These are phyloP conservation scores for Seriola rivoliana DNA, from an alignment of 2,113 vertebrate species.

Conservation along the genomic window DNA sequence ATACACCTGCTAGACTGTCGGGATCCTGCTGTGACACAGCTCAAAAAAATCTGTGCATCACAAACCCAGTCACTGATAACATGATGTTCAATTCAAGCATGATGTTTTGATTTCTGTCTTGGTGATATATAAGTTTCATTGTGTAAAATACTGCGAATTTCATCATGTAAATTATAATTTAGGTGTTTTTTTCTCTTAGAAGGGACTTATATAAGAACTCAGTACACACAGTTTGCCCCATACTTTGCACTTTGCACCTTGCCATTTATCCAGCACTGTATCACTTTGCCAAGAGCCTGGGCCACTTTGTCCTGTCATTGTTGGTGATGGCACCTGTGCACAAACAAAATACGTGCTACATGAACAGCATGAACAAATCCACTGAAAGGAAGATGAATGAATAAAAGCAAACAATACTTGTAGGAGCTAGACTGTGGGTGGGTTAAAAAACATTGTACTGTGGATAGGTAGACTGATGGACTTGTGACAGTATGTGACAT, in stretches of 20 bases:
- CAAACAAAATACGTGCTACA: neutral
- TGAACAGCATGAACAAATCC: neutral
- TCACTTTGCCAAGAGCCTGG: neutral
- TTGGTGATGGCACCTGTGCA: neutral
- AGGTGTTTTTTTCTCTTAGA: slow-evolving; percentile 1
- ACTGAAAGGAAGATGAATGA: neutral
- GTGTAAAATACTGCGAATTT: neutral
- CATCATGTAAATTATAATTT: neutral
- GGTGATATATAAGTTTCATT: neutral
- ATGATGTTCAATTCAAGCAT: neutral
- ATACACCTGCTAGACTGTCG: neutral
- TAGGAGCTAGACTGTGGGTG: neutral
- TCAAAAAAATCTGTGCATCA: neutral
- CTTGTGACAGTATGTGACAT: too few species aligned
- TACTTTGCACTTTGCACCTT: slow-evolving; percentile 40
- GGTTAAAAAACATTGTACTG: neutral
- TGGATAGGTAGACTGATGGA: neutral
- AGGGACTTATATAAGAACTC: slow-evolving; percentile 11
- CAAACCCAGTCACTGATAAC: neutral
- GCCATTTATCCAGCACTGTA: neutral
- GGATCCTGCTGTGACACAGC: neutral
- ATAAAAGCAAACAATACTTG: neutral
- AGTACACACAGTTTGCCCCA: neutral
- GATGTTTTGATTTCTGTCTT: neutral
- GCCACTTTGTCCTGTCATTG: neutral